A percentile compares a stretch with the other conserved stretches of the same genome.
Conservation (phyloP, 2,113 vertebrate genomes). For the Ursus arctos region DNA sequence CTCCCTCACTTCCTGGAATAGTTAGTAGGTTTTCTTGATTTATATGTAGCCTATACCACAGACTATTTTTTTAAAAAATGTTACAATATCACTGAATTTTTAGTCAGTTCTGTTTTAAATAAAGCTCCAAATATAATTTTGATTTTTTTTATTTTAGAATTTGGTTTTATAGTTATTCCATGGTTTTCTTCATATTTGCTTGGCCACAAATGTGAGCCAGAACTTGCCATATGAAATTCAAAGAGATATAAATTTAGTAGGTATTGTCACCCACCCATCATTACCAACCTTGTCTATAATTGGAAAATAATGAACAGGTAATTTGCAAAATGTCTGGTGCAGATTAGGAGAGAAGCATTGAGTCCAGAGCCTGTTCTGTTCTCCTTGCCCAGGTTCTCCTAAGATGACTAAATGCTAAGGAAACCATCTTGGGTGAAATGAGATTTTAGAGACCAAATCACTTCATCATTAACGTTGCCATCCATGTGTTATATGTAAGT, state of each 20-base stretch:
- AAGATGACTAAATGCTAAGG: not conserved
- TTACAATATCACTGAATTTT: not conserved
- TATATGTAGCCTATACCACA: not conserved
- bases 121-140: not conserved
- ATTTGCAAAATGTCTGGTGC: not conserved
- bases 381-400: not conserved
- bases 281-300: not conserved
- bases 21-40: slow-evolving; percentile 61
- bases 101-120: not conserved
- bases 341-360: not conserved
- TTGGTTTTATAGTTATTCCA: slow-evolving; percentile 3
- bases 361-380: not conserved
- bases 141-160: not conserved
- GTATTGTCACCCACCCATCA: not conserved
- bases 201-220: not conserved
- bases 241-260: not conserved
- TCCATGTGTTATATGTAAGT: not conserved
- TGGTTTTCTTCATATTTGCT: not conserved
- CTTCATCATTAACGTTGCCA: not conserved
- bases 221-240: slow-evolving; percentile 24
- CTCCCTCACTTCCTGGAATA: not conserved
- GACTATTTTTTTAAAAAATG: not conserved
- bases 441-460: not conserved
- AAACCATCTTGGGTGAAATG: not conserved
- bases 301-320: not conserved